Conservation (phyloP, 2,113 vertebrate species). For the Cephalopholis sonnerati region DNA sequence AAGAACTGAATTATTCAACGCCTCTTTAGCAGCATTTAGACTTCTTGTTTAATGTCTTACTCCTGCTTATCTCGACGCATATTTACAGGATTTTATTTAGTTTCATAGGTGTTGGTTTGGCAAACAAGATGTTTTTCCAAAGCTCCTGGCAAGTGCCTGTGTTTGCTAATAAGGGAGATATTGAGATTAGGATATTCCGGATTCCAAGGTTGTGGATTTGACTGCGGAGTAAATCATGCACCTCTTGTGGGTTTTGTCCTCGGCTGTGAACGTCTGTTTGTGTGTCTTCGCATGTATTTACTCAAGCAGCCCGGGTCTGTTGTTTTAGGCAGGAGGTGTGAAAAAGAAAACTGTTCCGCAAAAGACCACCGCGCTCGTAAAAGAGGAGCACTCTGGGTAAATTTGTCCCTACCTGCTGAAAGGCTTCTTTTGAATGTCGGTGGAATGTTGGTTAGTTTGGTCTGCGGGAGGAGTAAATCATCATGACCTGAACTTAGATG, state of each 20-base stretch:
- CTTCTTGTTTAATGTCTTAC: conserved; percentile 12
- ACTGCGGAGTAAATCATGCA: conserved; percentile 19
- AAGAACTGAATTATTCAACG: conserved; percentile 24
- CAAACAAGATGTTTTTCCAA: conserved; percentile 56
- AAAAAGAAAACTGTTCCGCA: conserved; percentile 56
- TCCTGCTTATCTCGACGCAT: conserved; percentile 22
- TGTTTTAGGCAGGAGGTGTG: conserved; percentile 72
- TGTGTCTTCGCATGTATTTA: conserved; percentile 42
- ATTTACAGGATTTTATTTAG: conserved; percentile 40
- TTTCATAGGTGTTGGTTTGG: conserved; percentile 65
- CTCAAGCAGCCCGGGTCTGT: conserved; percentile 39
- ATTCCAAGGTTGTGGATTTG: conserved; percentile 48
- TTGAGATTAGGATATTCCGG: conserved; percentile 64
- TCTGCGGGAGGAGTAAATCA: conserved; percentile 29
- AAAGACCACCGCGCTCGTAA: conserved; percentile 64
- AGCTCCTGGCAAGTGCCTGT: conserved; percentile 32
- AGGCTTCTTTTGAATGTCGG: conserved; percentile 27
- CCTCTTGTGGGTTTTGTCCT: conserved; percentile 20
- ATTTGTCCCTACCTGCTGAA: conserved; percentile 51
- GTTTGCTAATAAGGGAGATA: conserved; percentile 55
- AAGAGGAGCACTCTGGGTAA: conserved; percentile 46
- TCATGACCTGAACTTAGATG: conserved; percentile 28
- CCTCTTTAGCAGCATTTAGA: conserved; percentile 24
- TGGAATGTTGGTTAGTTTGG: conserved; percentile 17
- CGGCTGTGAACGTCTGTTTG: conserved; percentile 1